Conservation (phyloP, 23 tunicate genomes). For the Halocynthia roretzi region DNA sequence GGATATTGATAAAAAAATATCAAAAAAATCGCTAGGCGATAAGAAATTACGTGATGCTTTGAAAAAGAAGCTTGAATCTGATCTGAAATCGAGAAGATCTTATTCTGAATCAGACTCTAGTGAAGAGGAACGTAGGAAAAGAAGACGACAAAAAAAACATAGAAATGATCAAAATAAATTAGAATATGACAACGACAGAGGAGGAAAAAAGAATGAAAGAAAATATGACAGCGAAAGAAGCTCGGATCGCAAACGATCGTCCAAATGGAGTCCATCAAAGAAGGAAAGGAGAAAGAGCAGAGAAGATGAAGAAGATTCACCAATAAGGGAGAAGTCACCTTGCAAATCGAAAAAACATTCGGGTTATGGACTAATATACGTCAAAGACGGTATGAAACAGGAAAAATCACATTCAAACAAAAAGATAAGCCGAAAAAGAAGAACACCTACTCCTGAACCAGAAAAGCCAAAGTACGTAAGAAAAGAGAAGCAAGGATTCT, state of each 20-base stretch:
- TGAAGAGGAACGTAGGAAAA: background rate
- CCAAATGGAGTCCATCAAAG: background rate
- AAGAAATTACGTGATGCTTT: constrained; percentile 38
- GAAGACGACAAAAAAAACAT: background rate
- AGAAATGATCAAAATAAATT: background rate
- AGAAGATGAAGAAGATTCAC: background rate
- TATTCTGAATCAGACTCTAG: background rate
- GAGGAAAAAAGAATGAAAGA: background rate
- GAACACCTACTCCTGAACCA: constrained; percentile 48
- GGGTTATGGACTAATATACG: constrained; percentile 22
- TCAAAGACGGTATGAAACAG: constrained; percentile 7
- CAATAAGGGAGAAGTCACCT: background rate
- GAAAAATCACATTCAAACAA: background rate
- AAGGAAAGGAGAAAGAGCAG: background rate
- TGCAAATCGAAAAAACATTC: background rate
- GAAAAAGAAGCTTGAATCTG: constrained; percentile 41
- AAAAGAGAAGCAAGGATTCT: constrained; percentile 58
- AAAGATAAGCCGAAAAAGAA: background rate
- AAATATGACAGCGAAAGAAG: background rate
- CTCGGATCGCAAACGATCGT: background rate
- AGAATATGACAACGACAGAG: background rate
- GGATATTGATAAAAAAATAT: constrained; percentile 16
- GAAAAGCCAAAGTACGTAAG: constrained; percentile 41
- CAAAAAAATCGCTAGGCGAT: constrained; percentile 27
- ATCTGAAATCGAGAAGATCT: constrained; percentile 11